Conservation (phyloP, 2,888 invertebrate genomes). For the Caenorhabditis panamensis region DNA sequence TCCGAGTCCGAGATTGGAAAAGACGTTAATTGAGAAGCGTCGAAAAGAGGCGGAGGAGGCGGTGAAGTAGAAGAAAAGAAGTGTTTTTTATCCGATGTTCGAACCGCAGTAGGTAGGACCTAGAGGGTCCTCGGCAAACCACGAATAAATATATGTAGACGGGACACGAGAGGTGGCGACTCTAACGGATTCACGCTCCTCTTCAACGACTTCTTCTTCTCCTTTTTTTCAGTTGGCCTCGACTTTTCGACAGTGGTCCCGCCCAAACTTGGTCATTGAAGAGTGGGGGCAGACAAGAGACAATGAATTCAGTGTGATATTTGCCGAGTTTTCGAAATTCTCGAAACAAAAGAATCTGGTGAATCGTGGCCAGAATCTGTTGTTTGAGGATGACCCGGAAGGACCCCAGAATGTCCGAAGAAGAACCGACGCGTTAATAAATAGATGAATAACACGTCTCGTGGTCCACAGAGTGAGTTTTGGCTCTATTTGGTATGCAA, state of each 20-base stretch:
- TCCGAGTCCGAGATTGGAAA: constrained; percentile 41
- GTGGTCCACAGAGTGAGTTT: constrained; percentile 49
- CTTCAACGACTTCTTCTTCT: constrained; percentile 7
- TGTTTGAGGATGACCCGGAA: constrained; percentile 14
- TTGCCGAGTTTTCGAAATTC: neutral
- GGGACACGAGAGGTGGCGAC: constrained; percentile 33
- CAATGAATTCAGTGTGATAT: neutral
- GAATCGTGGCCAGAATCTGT: constrained; percentile 18
- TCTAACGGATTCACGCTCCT: neutral
- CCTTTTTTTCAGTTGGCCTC: constrained; percentile 11
- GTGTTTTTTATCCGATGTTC: constrained; percentile 54
- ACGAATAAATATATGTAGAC: constrained; percentile 38
- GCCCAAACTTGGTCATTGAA: neutral
- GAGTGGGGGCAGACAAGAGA: neutral
- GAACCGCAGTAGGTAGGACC: constrained; percentile 50
- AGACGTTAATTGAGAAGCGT: constrained; percentile 54
- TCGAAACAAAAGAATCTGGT: constrained; percentile 2
- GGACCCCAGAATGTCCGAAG: constrained; percentile 38
- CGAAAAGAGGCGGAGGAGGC: constrained; percentile 18
- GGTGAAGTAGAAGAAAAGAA: constrained; percentile 28
- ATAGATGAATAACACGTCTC: constrained; percentile 55
- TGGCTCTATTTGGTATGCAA: constrained; percentile 53
- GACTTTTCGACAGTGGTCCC: constrained; percentile 32
- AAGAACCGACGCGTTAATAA: constrained; percentile 53
- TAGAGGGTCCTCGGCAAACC: constrained; percentile 29